Evolutionary conservation across 2,113 vertebrate species (phyloP).

Genomic region (Perca fluviatilis): DNA sequence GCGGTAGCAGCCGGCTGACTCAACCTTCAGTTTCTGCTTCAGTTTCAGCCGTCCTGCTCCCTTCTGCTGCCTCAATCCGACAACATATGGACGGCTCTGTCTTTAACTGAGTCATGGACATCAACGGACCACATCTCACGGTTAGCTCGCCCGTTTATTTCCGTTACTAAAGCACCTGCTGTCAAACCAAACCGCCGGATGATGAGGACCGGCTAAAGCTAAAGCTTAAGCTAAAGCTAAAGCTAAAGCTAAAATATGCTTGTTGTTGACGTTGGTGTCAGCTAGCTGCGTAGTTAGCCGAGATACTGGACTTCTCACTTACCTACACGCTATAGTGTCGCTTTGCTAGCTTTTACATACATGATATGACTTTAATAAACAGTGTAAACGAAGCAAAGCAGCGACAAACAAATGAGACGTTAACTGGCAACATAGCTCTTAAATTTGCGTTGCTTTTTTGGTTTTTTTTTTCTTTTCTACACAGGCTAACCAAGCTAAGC

Average conservation of each 20-base stretch:
- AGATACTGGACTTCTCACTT: conserved; percentile 9
- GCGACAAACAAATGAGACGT: background rate
- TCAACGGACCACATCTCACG: conserved; percentile 45
- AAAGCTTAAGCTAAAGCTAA: conserved; percentile 15
- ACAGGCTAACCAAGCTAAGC: conserved; percentile 38
- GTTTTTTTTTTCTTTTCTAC: background rate
- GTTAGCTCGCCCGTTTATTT: conserved; percentile 55
- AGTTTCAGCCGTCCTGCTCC: background rate
- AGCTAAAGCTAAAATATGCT: conserved; percentile 39
- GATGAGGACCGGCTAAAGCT: conserved; percentile 1
- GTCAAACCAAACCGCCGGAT: conserved; percentile 32
- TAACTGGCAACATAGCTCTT: background rate
- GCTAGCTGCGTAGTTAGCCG: conserved; percentile 69
- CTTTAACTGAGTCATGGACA: conserved; percentile 68
- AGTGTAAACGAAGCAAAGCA: background rate
- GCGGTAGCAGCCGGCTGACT: conserved; percentile 62
- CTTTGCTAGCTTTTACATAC: too few relatives aligned
- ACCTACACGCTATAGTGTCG: background rate
- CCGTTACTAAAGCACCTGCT: conserved; percentile 36
- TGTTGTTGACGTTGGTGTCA: conserved; percentile 35
- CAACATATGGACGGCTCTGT: background rate
- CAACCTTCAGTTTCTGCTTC: conserved; percentile 52
- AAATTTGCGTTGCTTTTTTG: background rate
- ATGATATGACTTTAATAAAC: fast-evolving
- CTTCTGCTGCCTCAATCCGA: background rate